A percentile compares a stretch with the other conserved stretches of the same genome.
Evolutionary conservation across 2,888 invertebrate genomes (phyloP).

Genomic region (Pammene aurita): DNA sequence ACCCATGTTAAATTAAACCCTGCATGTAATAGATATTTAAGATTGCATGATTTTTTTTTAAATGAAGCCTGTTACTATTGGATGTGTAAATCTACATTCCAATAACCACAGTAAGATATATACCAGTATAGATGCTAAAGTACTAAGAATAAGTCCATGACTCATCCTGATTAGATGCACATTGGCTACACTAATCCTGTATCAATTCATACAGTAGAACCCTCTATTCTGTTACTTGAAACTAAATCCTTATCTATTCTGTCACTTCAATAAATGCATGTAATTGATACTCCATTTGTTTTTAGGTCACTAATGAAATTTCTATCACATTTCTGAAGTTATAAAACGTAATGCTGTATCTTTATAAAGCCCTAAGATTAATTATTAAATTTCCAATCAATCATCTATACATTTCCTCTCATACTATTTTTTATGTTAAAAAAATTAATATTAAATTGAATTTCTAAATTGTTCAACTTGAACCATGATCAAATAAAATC

Average conservation of each 20-base stretch:
- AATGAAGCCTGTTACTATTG: slow-evolving; percentile 48
- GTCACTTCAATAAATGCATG: neutral
- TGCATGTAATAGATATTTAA: slow-evolving; percentile 46
- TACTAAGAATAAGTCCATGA: slow-evolving; percentile 60
- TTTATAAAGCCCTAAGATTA: neutral
- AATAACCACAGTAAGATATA: slow-evolving; percentile 42
- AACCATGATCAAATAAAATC: slow-evolving; percentile 1
- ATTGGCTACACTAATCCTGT: slow-evolving; percentile 63
- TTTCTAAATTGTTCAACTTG: neutral
- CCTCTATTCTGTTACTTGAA: slow-evolving; percentile 48
- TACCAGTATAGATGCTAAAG: slow-evolving; percentile 45
- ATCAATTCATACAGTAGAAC: slow-evolving; percentile 57
- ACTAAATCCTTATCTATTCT: neutral
- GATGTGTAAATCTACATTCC: slow-evolving; percentile 77
- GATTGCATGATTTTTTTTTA: slow-evolving; percentile 49
- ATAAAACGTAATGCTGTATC: too few species aligned
- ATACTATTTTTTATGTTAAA: neutral
- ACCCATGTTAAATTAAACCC: slow-evolving; percentile 37
- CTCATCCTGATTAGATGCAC: slow-evolving; percentile 72
- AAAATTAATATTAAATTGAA: neutral
- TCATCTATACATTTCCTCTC: neutral
- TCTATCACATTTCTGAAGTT: too few species aligned
- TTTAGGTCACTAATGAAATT: neutral
- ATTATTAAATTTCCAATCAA: neutral
- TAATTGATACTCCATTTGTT: neutral